Conservation (phyloP, 2,888 invertebrate genomes). For the Liodrosophila aerea region DNA sequence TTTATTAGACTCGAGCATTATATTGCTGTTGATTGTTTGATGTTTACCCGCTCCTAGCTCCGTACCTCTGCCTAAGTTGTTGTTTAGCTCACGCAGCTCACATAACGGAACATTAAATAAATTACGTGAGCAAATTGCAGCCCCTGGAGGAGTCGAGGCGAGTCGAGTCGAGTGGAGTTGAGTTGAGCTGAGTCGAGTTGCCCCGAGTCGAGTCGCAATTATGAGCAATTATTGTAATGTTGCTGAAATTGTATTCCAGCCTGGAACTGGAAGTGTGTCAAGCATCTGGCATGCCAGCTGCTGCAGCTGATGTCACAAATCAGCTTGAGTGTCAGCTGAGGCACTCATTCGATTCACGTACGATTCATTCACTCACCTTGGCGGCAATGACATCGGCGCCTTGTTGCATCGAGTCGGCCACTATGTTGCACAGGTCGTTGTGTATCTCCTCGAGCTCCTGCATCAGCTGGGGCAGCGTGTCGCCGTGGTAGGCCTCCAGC, state of each 20-base stretch:
- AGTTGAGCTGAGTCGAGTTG: too few species aligned
- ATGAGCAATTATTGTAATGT: constrained; percentile 69
- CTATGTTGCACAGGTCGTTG: constrained; percentile 92
- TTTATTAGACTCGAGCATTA: constrained; percentile 17
- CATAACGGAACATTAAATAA: constrained; percentile 47
- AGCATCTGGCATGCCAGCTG: constrained; percentile 22
- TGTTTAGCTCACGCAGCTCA: constrained; percentile 33
- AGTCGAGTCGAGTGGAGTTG: too few species aligned
- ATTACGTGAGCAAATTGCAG: constrained; percentile 63
- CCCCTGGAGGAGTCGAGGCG: background rate
- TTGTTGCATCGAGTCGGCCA: constrained; percentile 93
- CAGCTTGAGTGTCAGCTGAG: constrained; percentile 22
- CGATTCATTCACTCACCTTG: constrained; percentile 85
- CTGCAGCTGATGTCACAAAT: constrained; percentile 52
- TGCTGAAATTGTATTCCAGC: constrained; percentile 42
- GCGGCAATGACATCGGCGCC: constrained; percentile 92
- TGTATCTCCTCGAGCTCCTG: constrained; percentile 97
- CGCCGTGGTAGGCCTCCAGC: constrained; percentile 93
- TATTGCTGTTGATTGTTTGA: constrained; percentile 32
- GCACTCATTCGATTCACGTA: too few species aligned
- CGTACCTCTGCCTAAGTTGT: background rate
- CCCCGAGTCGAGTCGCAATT: constrained; percentile 30
- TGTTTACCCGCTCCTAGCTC: constrained; percentile 4
- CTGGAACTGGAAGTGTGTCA: constrained; percentile 20
- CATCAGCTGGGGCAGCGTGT: constrained; percentile 92